These are phyloP conservation scores for Baronia brevicornis DNA, from an alignment of 2,888 invertebrate species.

Conservation along the genomic window DNA sequence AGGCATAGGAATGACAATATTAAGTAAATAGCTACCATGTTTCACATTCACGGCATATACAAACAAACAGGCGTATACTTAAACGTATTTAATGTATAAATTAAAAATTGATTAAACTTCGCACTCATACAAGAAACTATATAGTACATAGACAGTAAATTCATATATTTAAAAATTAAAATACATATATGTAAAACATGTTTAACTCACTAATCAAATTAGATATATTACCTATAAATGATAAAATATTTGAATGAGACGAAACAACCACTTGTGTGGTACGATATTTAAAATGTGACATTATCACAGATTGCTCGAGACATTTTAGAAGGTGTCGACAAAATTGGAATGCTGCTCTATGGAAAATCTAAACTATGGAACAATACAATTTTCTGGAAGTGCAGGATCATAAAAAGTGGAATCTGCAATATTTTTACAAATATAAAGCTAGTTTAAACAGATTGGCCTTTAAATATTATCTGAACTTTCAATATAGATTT, in stretches of 20 bases:
- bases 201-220: conserved; percentile 13
- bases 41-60: conserved; percentile 12
- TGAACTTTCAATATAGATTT: too few relatives aligned
- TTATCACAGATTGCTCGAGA: conserved; percentile 46
- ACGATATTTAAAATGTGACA: conserved; percentile 23
- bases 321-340: conserved; percentile 6
- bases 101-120: conserved; percentile 4
- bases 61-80: conserved; percentile 5
- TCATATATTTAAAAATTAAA: conserved; percentile 7
- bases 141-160: conserved; percentile 1
- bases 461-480: too few relatives aligned
- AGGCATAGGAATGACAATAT: conserved; percentile 61
- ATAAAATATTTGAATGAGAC: conserved; percentile 12
- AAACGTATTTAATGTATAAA: background rate
- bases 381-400: too few relatives aligned
- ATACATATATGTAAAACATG: conserved; percentile 8
- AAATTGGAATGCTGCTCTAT: conserved; percentile 5
- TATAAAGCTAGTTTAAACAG: too few relatives aligned
- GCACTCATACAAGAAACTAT: conserved; percentile 3
- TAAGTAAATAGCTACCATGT: conserved; percentile 33
- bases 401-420: too few relatives aligned
- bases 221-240: conserved; percentile 2
- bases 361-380: background rate
- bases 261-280: conserved; percentile 16
- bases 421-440: too few relatives aligned